Conservation (phyloP, 2,113 vertebrate species). For the Laticauda colubrina region DNA sequence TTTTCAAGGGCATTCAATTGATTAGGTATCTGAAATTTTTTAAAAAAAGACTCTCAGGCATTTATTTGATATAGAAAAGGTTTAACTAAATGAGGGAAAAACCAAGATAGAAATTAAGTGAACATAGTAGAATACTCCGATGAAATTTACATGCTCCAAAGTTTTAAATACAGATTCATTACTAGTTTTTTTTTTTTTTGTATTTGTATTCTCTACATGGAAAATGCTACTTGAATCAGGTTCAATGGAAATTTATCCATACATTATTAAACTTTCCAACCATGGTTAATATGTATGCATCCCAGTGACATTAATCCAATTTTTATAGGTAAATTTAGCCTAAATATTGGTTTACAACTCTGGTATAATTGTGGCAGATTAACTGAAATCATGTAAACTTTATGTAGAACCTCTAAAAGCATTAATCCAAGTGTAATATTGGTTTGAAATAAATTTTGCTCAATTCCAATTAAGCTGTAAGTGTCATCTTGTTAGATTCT, state of each 20-base stretch:
- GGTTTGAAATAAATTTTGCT: neutral
- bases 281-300: slow-evolving; percentile 8
- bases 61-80: neutral
- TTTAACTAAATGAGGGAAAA: neutral
- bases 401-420: neutral
- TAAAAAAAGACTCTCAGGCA: neutral
- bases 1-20: neutral
- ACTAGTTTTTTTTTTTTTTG: neutral
- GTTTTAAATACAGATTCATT: neutral
- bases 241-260: slow-evolving; percentile 6
- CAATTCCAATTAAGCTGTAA: neutral
- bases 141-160: slow-evolving; percentile 2
- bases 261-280: slow-evolving; percentile 10
- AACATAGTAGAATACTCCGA: neutral
- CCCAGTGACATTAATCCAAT: slow-evolving; percentile 20
- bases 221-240: slow-evolving; percentile 1
- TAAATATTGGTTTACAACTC: slow-evolving; percentile 36
- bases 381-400: slow-evolving; percentile 38
- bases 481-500: neutral
- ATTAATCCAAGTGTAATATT: neutral
- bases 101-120: neutral
- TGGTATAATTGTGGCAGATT: slow-evolving; percentile 33
- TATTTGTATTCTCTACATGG: neutral
- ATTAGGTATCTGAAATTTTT: neutral
- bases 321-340: slow-evolving; percentile 7